Conservation (phyloP, 2,888 invertebrate genomes). For the Acheta domesticus region DNA sequence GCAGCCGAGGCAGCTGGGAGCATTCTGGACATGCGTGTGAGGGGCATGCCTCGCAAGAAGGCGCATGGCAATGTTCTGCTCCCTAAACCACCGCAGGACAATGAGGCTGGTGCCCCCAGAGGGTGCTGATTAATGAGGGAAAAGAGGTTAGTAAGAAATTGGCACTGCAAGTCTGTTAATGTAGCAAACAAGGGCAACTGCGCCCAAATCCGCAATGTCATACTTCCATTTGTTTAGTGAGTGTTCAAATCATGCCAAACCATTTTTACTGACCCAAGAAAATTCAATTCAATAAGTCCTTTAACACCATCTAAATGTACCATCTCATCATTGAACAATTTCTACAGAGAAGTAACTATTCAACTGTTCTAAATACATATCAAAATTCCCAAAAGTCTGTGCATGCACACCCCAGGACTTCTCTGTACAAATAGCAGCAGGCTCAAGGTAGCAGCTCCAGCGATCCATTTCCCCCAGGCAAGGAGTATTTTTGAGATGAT, state of each 20-base stretch:
- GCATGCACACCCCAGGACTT: constrained; percentile 1
- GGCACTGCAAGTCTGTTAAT: neutral
- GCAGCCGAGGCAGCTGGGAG: neutral
- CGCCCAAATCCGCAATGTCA: neutral
- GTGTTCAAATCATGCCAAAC: no score
- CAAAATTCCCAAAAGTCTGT: neutral
- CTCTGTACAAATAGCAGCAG: constrained; percentile 18
- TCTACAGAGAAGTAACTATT: constrained; percentile 3
- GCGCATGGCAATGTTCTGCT: neutral
- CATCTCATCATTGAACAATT: neutral
- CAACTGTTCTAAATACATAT: neutral
- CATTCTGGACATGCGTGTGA: neutral
- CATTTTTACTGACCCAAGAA: no score
- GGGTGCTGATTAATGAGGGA: neutral
- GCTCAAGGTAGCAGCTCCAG: neutral
- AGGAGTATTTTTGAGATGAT: no score
- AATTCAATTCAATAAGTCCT: no score
- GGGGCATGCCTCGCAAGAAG: constrained; percentile 12
- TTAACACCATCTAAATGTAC: no score
- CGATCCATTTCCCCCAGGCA: neutral
- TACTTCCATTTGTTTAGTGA: no score
- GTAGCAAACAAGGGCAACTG: neutral
- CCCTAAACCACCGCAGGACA: neutral
- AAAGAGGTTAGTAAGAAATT: neutral
- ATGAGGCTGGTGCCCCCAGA: neutral